phyloP scores from a whole-genome alignment of 2,797 vertebrate genomes.

The Nasua narica region DNA sequence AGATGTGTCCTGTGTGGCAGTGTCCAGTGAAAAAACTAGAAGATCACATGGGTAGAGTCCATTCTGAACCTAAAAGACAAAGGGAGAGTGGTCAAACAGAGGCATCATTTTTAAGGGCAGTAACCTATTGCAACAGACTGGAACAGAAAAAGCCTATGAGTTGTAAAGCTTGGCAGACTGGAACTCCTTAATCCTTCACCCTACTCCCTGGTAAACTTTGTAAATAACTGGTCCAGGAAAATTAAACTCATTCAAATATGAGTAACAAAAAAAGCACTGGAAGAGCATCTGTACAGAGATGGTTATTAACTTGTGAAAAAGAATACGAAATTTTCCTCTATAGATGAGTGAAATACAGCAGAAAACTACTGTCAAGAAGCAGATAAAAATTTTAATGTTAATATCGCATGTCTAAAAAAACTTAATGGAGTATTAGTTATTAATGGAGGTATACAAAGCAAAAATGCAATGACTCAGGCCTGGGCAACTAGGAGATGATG shows the following conservation, averaged over 20 bases:
- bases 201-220: not conserved
- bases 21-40: not conserved
- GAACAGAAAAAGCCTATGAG: not conserved
- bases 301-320: not conserved
- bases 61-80: not conserved
- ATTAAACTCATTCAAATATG: conserved; percentile 6
- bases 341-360: not conserved
- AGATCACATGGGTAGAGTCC: not conserved
- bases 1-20: not conserved
- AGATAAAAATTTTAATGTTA: conserved; percentile 1
- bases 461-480: not conserved
- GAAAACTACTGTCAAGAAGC: conserved; percentile 2
- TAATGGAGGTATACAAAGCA: not conserved
- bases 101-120: not conserved
- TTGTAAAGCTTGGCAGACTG: not conserved
- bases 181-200: not conserved
- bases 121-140: not conserved
- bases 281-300: not conserved
- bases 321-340: not conserved
- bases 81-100: not conserved
- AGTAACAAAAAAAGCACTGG: not conserved
- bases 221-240: conserved; percentile 2
- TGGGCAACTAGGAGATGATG: not conserved
- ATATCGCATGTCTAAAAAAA: not conserved
- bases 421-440: not conserved